phyloP scores from a whole-genome alignment of 2,113 vertebrate genomes.

The Rhinichthys klamathensis region DNA sequence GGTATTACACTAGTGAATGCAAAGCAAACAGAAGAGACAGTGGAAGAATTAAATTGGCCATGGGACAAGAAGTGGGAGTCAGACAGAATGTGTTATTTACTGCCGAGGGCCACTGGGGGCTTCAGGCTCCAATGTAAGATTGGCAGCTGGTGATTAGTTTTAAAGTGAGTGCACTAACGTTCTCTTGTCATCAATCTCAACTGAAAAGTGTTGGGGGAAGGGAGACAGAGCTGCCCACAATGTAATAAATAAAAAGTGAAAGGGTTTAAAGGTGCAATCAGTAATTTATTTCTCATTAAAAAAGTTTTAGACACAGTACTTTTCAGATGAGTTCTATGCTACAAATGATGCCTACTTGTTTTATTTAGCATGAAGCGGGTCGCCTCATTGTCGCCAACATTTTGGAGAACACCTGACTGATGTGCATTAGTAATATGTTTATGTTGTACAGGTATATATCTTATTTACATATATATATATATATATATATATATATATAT shows the following conservation, averaged over 20 bases:
- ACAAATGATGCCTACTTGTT: not conserved
- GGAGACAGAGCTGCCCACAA: constrained; percentile 24
- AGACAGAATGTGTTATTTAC: constrained; percentile 60
- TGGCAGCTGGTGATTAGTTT: constrained; percentile 69
- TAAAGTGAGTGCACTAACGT: constrained; percentile 58
- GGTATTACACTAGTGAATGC: constrained; percentile 26
- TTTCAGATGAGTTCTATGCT: not conserved
- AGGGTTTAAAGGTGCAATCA: constrained; percentile 22
- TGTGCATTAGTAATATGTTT: not conserved
- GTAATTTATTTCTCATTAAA: constrained; percentile 25
- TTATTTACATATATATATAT: too few species aligned
- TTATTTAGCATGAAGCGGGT: not conserved
- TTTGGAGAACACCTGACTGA: not conserved
- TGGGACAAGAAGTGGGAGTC: constrained; percentile 44
- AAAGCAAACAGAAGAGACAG: constrained; percentile 55
- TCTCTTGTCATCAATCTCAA: constrained; percentile 56
- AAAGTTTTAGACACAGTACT: not conserved
- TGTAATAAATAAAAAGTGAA: constrained; percentile 28
- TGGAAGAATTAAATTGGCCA: constrained; percentile 61
- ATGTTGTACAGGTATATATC: too few species aligned
- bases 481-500: too few species aligned
- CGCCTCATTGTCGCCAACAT: not conserved
- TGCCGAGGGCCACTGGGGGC: constrained; percentile 41
- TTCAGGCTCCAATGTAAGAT: constrained; percentile 52
- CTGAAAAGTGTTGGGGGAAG: constrained; percentile 36